Percentiles rank a stretch among this genome's conserved stretches.
These are phyloP conservation scores for Chloroceryle aenea DNA, from an alignment of 2,113 vertebrate species.

Conservation along the genomic window DNA sequence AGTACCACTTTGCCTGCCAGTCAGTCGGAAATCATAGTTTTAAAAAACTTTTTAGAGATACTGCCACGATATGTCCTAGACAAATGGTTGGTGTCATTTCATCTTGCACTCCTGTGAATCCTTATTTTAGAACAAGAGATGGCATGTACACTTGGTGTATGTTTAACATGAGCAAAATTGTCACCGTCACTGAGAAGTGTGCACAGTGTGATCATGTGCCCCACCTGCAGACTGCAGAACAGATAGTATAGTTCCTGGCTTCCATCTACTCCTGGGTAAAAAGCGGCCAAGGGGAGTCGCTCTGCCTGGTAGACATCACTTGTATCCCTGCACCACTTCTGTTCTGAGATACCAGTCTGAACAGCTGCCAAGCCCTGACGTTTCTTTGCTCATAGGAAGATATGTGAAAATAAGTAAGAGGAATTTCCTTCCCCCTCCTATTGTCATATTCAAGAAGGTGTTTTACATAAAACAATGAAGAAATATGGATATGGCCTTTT, in stretches of 20 bases:
- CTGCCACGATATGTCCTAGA: not conserved
- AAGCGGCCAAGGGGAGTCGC: fast-evolving
- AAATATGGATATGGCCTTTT: not conserved
- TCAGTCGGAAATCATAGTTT: not conserved
- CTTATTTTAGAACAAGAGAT: not conserved
- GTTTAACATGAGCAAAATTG: not conserved
- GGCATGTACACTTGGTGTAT: fast-evolving
- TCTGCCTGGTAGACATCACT: not conserved
- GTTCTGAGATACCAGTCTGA: not conserved
- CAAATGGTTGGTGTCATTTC: not conserved
- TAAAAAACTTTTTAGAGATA: not conserved
- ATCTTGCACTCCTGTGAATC: not conserved
- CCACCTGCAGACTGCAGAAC: not conserved
- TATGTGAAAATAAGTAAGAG: not conserved
- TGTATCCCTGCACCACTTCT: not conserved
- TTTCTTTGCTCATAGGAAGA: not conserved
- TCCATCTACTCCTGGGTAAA: fast-evolving
- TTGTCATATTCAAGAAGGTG: not conserved
- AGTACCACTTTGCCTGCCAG: not conserved
- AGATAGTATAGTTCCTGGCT: not conserved
- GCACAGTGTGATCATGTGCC: not conserved
- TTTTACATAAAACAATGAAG: not conserved
- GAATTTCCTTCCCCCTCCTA: not conserved
- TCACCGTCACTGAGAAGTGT: not conserved
- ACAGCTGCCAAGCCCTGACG: fast-evolving